These are phyloP conservation scores for Schizopygopsis malacanthus DNA, from an alignment of 2,797 vertebrate species.

Conservation along the genomic window DNA sequence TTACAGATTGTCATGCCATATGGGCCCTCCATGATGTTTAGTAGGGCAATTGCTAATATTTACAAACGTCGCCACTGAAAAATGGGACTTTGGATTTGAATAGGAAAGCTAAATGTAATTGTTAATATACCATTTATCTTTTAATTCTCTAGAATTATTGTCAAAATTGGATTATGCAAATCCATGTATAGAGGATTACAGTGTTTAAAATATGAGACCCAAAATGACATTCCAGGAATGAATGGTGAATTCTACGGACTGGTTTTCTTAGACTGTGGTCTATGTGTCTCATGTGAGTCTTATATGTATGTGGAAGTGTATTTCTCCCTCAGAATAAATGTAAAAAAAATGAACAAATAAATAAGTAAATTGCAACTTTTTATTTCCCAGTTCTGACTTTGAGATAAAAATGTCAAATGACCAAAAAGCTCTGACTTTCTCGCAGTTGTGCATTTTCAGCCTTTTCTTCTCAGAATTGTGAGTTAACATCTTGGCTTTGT, in stretches of 20 bases:
- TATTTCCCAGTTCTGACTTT: background rate
- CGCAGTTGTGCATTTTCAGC: background rate
- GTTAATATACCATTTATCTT: background rate
- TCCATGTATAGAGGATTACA: constrained; percentile 43
- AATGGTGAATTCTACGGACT: constrained; percentile 30
- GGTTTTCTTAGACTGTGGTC: constrained; percentile 7
- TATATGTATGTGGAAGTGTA: background rate
- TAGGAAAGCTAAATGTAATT: background rate
- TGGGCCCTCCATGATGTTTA: background rate
- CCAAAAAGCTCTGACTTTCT: no score
- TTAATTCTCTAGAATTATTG: no score
- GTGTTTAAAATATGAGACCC: constrained; percentile 34
- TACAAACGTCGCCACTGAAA: background rate
- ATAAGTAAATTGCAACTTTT: background rate
- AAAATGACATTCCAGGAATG: constrained; percentile 36
- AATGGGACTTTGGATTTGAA: constrained; percentile 6
- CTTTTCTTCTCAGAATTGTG: no score
- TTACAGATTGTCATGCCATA: constrained; percentile 22
- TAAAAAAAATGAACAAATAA: no score
- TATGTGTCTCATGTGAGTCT: background rate
- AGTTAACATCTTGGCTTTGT: no score
- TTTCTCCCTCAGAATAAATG: no score
- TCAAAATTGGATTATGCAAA: no score
- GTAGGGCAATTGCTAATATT: constrained; percentile 20
- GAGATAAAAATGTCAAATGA: background rate